Conservation (phyloP, 2,888 invertebrate species). For the Lathronympha strigana region DNA sequence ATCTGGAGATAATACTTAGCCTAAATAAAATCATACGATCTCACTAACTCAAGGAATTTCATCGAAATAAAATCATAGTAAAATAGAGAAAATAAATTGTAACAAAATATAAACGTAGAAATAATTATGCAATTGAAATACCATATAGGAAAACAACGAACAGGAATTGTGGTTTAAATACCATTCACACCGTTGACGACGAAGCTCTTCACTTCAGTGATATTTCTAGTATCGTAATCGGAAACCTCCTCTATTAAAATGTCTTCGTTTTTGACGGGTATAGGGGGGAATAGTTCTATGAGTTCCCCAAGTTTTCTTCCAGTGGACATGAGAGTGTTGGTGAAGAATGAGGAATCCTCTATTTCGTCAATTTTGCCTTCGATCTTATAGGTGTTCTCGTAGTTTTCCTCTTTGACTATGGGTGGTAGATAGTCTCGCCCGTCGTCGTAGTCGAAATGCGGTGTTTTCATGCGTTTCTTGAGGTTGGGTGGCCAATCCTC, state of each 20-base stretch:
- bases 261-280: constrained; percentile 74
- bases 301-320: constrained; percentile 73
- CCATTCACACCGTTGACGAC: constrained; percentile 63
- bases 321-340: constrained; percentile 67
- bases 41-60: constrained; percentile 68
- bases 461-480: constrained; percentile 77
- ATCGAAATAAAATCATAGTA: constrained; percentile 49
- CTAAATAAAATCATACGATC: constrained; percentile 65
- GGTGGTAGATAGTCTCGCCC: constrained; percentile 73
- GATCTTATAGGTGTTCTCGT: constrained; percentile 64
- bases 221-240: constrained; percentile 70
- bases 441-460: constrained; percentile 73
- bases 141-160: constrained; percentile 12
- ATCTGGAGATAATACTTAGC: constrained; percentile 62
- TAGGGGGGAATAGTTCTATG: constrained; percentile 66
- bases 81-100: constrained; percentile 37
- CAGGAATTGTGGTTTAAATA: constrained; percentile 22
- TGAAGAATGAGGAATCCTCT: constrained; percentile 58
- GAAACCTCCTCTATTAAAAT: constrained; percentile 73
- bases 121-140: constrained; percentile 24
- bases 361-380: constrained; percentile 59
- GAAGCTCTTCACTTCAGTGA: constrained; percentile 72
- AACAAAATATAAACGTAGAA: constrained; percentile 36
- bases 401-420: constrained; percentile 73
- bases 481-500: constrained; percentile 85